Conservation (phyloP, 2,797 vertebrate genomes). For the Triplophysa yarkandensis region DNA sequence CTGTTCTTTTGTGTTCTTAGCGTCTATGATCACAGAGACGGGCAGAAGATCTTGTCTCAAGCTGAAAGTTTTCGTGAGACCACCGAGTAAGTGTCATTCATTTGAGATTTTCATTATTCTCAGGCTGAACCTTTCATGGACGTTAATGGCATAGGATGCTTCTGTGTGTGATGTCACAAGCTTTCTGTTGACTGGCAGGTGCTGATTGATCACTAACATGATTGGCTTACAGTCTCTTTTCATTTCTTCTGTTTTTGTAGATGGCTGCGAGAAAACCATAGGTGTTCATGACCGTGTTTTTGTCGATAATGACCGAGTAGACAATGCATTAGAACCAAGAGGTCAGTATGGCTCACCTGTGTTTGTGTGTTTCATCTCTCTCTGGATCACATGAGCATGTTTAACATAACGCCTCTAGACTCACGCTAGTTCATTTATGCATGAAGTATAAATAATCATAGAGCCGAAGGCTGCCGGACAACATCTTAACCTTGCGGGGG, state of each 20-base stretch:
- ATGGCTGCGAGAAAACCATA: conserved; percentile 99
- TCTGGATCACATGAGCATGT: neutral
- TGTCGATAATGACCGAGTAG: conserved; percentile 99
- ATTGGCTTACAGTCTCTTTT: conserved; percentile 86
- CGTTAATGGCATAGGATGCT: conserved; percentile 61
- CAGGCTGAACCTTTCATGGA: too few species aligned
- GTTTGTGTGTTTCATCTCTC: conserved; percentile 19
- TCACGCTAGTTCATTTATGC: conserved; percentile 56
- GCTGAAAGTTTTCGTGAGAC: conserved; percentile 97
- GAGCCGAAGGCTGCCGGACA: conserved; percentile 24
- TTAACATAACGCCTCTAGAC: conserved; percentile 44
- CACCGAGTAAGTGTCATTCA: conserved; percentile 89
- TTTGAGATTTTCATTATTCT: too few species aligned
- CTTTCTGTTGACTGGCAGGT: conserved; percentile 73
- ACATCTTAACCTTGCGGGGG: conserved; percentile 9
- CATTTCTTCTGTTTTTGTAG: conserved; percentile 80
- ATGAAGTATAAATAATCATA: conserved; percentile 53
- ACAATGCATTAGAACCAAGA: conserved; percentile 99
- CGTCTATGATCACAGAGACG: conserved; percentile 92
- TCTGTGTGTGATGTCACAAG: conserved; percentile 76
- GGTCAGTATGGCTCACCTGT: conserved; percentile 95
- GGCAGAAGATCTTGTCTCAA: conserved; percentile 96
- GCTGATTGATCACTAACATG: conserved; percentile 88
- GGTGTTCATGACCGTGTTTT: conserved; percentile 99
- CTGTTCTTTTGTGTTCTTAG: conserved; percentile 64